Evolutionary conservation across 2,888 invertebrate species (phyloP).

Genomic region (Pyrrhia umbra): DNA sequence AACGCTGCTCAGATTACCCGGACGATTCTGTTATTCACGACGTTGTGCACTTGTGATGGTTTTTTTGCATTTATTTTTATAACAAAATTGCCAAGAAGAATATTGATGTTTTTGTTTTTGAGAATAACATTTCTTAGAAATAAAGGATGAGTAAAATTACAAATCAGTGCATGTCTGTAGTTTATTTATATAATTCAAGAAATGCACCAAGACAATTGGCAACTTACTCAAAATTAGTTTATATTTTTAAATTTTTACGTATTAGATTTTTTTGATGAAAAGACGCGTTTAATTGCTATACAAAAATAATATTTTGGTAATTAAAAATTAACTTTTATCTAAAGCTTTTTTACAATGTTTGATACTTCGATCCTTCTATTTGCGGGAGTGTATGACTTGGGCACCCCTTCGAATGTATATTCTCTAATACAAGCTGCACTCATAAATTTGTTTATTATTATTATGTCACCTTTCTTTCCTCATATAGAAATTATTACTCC

Average conservation of each 20-base stretch:
- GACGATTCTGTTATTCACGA: slow-evolving; percentile 45
- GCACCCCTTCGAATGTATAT: neutral
- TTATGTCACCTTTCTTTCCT: slow-evolving; percentile 68
- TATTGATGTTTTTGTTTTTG: neutral
- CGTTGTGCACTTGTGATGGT: slow-evolving; percentile 6
- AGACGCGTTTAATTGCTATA: too few relatives aligned
- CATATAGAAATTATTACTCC: slow-evolving; percentile 72
- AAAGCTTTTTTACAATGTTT: too few relatives aligned
- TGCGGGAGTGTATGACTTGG: neutral
- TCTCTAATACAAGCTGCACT: slow-evolving; percentile 18
- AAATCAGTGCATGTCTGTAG: too few relatives aligned
- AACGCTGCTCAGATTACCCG: slow-evolving; percentile 46
- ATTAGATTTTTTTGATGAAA: too few relatives aligned
- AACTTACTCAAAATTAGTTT: too few relatives aligned
- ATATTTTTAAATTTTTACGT: too few relatives aligned
- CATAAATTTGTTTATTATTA: slow-evolving; percentile 66
- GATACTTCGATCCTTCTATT: neutral
- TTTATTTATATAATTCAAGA: too few relatives aligned
- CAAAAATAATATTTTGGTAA: too few relatives aligned
- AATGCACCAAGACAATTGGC: too few relatives aligned
- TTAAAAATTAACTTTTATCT: too few relatives aligned
- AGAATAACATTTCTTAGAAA: too few relatives aligned
- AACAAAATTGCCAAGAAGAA: neutral
- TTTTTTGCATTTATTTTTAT: neutral
- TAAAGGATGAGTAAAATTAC: too few relatives aligned